Conservation (phyloP, 2,797 vertebrate genomes). For the Myotis planiceps region DNA sequence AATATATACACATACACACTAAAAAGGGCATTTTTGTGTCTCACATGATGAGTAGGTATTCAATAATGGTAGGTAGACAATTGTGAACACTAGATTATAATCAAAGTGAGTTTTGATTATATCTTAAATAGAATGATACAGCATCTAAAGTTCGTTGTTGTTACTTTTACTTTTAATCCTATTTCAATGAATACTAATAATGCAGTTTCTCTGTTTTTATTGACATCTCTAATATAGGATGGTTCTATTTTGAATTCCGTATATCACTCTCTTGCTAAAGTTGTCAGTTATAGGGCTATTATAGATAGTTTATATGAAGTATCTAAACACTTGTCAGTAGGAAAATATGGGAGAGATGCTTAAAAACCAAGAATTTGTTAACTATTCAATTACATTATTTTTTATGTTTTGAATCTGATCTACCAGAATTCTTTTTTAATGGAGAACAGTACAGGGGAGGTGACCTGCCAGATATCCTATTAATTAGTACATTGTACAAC, state of each 20-base stretch:
- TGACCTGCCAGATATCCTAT: not conserved
- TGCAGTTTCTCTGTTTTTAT: not conserved
- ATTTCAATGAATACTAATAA: not conserved
- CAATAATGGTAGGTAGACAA: not conserved
- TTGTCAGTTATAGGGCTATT: not conserved
- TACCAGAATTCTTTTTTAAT: not conserved
- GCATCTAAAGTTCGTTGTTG: not conserved
- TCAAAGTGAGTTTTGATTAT: not conserved
- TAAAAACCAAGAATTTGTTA: not conserved
- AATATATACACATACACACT: not conserved
- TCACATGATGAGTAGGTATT: not conserved
- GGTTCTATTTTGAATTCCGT: not conserved
- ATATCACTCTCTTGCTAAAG: not conserved
- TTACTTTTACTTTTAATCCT: slow-evolving; percentile 13
- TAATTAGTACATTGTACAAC: not conserved
- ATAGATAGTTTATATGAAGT: not conserved
- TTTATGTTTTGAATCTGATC: not conserved
- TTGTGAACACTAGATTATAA: not conserved
- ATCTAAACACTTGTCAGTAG: not conserved
- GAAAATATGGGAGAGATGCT: not conserved
- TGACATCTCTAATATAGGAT: not conserved
- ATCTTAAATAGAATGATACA: not conserved
- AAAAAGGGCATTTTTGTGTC: not conserved
- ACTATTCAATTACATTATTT: not conserved
- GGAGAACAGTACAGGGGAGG: not conserved